A percentile compares a stretch with the other conserved stretches of the same genome.
Evolutionary conservation across 2,113 vertebrate species (phyloP).

Genomic region (Odocoileus virginianus): DNA sequence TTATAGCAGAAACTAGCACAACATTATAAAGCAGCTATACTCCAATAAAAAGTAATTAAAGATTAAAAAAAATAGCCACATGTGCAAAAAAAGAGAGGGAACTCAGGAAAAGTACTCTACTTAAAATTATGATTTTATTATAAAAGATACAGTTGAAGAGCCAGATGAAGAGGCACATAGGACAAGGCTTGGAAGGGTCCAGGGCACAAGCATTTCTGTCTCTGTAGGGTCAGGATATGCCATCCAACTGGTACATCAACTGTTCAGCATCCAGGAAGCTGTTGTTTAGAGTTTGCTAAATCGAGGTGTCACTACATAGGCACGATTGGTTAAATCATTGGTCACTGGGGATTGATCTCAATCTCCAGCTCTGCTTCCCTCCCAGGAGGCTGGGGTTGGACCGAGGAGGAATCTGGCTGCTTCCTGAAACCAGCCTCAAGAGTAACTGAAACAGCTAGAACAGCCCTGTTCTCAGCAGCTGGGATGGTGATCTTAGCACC

Average conservation of each 20-base stretch:
- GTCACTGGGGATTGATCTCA: background rate
- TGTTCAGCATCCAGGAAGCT: background rate
- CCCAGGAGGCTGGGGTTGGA: background rate
- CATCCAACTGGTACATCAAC: background rate
- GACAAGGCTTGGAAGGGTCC: background rate
- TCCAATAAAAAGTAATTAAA: background rate
- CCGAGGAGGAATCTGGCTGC: background rate
- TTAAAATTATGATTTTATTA: background rate
- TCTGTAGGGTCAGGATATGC: background rate
- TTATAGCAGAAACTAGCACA: background rate
- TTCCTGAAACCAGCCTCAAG: background rate
- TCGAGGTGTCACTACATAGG: background rate
- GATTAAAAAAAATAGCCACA: background rate
- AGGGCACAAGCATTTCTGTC: background rate
- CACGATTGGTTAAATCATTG: background rate
- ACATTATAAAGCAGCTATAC: background rate
- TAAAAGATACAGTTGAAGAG: background rate
- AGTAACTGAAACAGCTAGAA: background rate
- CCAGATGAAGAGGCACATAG: background rate
- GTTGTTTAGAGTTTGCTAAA: background rate
- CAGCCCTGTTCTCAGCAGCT: background rate
- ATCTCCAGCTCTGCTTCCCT: background rate
- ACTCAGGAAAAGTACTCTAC: background rate
- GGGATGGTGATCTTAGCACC: background rate
- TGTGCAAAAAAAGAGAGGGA: background rate